A percentile compares a stretch with the other conserved stretches of the same genome.
phyloP scores from a whole-genome alignment of 64 coral and sea anemone species.

The Dendrophyllia cribrosa region DNA sequence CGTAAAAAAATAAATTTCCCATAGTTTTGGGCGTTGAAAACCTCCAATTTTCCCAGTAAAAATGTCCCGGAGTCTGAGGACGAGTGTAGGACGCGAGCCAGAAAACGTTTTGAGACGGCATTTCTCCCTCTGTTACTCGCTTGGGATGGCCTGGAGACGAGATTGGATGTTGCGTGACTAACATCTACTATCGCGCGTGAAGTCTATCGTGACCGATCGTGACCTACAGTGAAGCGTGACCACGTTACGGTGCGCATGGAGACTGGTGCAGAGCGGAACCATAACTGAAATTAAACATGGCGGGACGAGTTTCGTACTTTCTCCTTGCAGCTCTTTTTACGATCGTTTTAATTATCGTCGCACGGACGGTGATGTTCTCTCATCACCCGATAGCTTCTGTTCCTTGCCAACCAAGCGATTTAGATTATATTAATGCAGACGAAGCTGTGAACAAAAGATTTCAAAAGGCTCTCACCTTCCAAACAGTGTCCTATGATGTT shows the following conservation, averaged over 20 bases:
- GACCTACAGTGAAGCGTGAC: background rate
- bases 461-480: conserved; percentile 51
- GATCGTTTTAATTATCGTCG: conserved; percentile 41
- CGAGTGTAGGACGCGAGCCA: too few species aligned
- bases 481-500: conserved; percentile 51
- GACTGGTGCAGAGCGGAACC: background rate
- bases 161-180: too few species aligned
- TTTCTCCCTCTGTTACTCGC: too few species aligned
- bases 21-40: too few species aligned
- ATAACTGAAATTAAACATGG: conserved; percentile 36
- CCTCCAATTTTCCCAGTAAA: too few species aligned
- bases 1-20: too few species aligned
- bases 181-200: too few species aligned
- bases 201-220: too few species aligned
- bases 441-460: conserved; percentile 35
- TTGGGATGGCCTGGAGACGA: too few species aligned
- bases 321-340: conserved; percentile 17
- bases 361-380: conserved; percentile 68
- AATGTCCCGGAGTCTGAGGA: too few species aligned
- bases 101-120: too few species aligned
- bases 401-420: conserved; percentile 52
- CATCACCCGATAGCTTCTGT: conserved; percentile 19
- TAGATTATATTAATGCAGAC: conserved; percentile 74
- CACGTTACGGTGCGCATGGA: background rate
- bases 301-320: conserved; percentile 20